phyloP scores from a whole-genome alignment of 2,113 vertebrate genomes.

The Erythrolamprus reginae region DNA sequence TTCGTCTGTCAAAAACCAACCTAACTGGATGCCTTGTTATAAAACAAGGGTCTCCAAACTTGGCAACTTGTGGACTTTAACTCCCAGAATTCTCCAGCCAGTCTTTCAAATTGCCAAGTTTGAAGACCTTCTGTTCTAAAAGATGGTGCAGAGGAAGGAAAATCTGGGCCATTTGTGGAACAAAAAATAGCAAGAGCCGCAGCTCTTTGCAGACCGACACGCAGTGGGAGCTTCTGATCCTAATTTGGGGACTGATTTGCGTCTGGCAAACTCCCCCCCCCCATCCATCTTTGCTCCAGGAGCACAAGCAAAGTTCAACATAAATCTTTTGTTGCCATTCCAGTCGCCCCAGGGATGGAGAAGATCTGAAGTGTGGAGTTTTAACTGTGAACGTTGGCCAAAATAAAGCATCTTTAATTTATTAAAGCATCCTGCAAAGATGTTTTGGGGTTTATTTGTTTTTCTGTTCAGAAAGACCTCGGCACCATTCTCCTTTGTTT shows the following conservation, averaged over 20 bases:
- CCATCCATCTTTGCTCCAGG: slow-evolving; percentile 11
- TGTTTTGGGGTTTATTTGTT: not conserved
- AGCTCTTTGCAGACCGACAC: not conserved
- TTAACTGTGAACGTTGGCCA: slow-evolving; percentile 34
- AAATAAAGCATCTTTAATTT: slow-evolving; percentile 43
- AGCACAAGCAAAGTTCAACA: slow-evolving; percentile 25
- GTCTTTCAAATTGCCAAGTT: too few relatives aligned
- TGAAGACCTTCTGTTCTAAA: too few relatives aligned
- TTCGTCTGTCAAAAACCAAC: not conserved
- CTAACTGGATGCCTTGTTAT: not conserved
- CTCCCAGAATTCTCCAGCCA: too few relatives aligned
- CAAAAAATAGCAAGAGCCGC: not conserved
- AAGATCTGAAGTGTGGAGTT: slow-evolving; percentile 36
- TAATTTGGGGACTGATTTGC: not conserved
- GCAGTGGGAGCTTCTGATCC: slow-evolving; percentile 6
- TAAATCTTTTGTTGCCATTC: slow-evolving; percentile 35
- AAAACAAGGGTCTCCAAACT: too few relatives aligned
- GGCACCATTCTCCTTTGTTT: not conserved
- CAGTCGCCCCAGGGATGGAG: slow-evolving; percentile 38
- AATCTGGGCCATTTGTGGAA: not conserved
- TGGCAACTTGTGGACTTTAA: too few relatives aligned
- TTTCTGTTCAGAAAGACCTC: slow-evolving; percentile 22
- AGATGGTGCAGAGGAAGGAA: not conserved
- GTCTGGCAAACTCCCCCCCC: not conserved
- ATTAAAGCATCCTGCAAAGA: slow-evolving; percentile 30